These are phyloP conservation scores for Lontra canadensis DNA, from an alignment of 2,113 vertebrate genomes.

Conservation along the genomic window DNA sequence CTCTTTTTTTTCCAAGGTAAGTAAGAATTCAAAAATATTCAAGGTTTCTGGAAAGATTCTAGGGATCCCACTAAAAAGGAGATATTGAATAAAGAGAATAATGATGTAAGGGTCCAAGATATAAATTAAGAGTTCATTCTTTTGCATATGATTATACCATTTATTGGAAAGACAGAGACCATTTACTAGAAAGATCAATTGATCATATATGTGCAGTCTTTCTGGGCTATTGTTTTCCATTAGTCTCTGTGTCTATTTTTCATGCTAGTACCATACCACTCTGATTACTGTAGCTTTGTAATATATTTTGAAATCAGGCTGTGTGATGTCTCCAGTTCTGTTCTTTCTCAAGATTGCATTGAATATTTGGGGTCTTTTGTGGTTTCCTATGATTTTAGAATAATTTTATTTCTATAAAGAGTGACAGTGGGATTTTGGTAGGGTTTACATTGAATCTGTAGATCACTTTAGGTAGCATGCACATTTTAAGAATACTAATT, in stretches of 20 bases:
- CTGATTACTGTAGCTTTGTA: neutral
- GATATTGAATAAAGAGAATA: neutral
- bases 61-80: neutral
- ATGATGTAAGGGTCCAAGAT: neutral
- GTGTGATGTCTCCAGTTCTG: neutral
- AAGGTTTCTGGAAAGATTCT: neutral
- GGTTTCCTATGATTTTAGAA: neutral
- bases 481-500: neutral
- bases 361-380: neutral
- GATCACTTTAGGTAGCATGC: neutral
- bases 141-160: neutral
- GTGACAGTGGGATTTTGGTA: neutral
- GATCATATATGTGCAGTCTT: neutral
- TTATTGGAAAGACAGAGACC: neutral
- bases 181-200: neutral
- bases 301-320: neutral
- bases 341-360: neutral
- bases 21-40: neutral
- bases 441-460: neutral
- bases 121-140: neutral
- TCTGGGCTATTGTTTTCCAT: neutral
- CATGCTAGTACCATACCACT: neutral
- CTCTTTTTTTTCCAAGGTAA: neutral
- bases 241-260: neutral
- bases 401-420: neutral